phyloP scores from a whole-genome alignment of 2,888 invertebrate genomes.

The Bombylius major region DNA sequence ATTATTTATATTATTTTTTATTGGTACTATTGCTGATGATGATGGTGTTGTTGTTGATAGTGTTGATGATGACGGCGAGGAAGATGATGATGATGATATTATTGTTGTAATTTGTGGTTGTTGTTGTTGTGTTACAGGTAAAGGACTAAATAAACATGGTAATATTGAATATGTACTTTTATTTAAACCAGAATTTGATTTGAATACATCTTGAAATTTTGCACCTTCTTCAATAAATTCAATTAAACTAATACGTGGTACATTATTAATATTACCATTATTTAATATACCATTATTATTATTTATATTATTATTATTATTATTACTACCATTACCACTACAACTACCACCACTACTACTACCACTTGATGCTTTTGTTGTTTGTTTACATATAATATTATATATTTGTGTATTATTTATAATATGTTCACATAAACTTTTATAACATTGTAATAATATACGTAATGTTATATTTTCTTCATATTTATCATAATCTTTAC shows the following conservation, averaged over 20 bases:
- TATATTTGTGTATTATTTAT: constrained; percentile 59
- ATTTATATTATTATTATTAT: background rate
- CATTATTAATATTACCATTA: constrained; percentile 9
- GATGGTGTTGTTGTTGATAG: constrained; percentile 16
- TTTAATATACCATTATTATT: constrained; percentile 9
- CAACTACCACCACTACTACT: constrained; percentile 42
- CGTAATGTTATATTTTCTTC: constrained; percentile 69
- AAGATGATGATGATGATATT: constrained; percentile 9
- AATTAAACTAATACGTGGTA: constrained; percentile 46
- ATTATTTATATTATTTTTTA: too few species aligned
- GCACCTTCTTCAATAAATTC: constrained; percentile 71
- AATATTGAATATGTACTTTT: constrained; percentile 62
- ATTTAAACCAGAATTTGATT: constrained; percentile 56
- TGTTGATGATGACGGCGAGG: constrained; percentile 37
- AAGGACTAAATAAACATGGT: constrained; percentile 56
- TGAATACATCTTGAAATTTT: constrained; percentile 61
- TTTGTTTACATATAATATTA: constrained; percentile 30
- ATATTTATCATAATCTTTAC: constrained; percentile 69
- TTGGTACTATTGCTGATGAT: background rate
- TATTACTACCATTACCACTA: constrained; percentile 28
- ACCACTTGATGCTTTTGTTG: constrained; percentile 39
- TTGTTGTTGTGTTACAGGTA: constrained; percentile 24
- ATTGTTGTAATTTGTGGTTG: constrained; percentile 25
- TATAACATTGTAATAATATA: constrained; percentile 75
- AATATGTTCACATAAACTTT: constrained; percentile 75